Conservation (phyloP, 1,140 invertebrate genomes). For the Megathymus violae region DNA sequence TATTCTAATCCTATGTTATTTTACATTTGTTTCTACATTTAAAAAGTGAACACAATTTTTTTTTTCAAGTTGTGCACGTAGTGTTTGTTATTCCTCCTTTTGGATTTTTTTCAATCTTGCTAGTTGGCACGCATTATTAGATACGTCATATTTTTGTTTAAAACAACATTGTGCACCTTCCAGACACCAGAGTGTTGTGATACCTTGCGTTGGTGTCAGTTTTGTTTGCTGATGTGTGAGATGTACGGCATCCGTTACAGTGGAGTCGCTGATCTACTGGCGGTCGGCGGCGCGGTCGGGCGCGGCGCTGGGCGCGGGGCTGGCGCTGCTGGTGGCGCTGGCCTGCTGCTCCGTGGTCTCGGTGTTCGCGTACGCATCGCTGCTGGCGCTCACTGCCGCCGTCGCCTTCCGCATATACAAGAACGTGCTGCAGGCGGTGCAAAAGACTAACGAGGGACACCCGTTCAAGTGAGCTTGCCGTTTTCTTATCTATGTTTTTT, state of each 20-base stretch:
- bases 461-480: slow-evolving; percentile 94
- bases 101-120: no score
- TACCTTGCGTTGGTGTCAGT: no score
- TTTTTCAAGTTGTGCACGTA: no score
- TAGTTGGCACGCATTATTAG: no score
- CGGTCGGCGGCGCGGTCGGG: slow-evolving; percentile 97
- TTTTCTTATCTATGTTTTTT: neutral
- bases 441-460: slow-evolving; percentile 98
- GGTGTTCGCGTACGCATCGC: slow-evolving; percentile 95
- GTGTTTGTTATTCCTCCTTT: no score
- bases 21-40: no score
- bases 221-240: no score
- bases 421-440: slow-evolving; percentile 96
- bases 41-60: no score
- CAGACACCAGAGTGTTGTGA: no score
- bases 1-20: no score
- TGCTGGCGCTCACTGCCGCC: slow-evolving; percentile 92
- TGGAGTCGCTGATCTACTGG: slow-evolving; percentile 98
- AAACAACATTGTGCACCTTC: no score
- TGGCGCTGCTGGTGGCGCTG: slow-evolving; percentile 95
- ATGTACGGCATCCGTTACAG: slow-evolving; percentile 84
- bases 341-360: slow-evolving; percentile 97
- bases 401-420: slow-evolving; percentile 98
- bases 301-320: slow-evolving; percentile 93
- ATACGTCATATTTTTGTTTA: no score